A percentile compares a stretch with the other conserved stretches of the same genome.
phyloP scores from a whole-genome alignment of 2,113 vertebrate genomes.

The Sigmodon hispidus region DNA sequence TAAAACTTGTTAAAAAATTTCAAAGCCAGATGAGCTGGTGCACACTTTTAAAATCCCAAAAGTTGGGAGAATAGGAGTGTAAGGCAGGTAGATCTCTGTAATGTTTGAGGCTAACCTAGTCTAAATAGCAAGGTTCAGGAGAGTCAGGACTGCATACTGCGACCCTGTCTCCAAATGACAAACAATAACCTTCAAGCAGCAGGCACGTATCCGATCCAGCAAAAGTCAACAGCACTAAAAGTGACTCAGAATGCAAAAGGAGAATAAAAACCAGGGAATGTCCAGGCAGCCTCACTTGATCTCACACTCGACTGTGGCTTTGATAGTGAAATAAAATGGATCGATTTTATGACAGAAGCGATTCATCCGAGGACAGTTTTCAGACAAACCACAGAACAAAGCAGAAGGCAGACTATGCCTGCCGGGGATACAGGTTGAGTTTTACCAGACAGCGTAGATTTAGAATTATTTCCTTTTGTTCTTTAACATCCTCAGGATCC shows the following conservation, averaged over 20 bases:
- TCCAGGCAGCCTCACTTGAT: neutral
- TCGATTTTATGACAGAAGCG: slow-evolving; percentile 45
- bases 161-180: neutral
- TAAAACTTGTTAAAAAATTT: neutral
- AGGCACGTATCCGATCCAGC: neutral
- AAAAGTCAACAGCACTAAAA: neutral
- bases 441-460: neutral
- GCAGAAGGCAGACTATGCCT: neutral
- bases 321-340: slow-evolving; percentile 46
- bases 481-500: neutral
- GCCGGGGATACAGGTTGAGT: rapidly evolving
- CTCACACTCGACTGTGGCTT: neutral
- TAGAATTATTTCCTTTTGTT: neutral
- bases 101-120: neutral
- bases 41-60: neutral
- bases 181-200: no score
- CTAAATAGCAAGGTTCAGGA: neutral
- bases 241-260: neutral
- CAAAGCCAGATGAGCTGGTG: neutral
- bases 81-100: neutral
- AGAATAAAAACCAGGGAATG: neutral
- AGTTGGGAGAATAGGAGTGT: neutral
- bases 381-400: neutral
- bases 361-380: neutral
- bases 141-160: neutral